Base-by-base conservation (phyloP, 1,140 invertebrate species). In the Conus betulinus region DNA sequence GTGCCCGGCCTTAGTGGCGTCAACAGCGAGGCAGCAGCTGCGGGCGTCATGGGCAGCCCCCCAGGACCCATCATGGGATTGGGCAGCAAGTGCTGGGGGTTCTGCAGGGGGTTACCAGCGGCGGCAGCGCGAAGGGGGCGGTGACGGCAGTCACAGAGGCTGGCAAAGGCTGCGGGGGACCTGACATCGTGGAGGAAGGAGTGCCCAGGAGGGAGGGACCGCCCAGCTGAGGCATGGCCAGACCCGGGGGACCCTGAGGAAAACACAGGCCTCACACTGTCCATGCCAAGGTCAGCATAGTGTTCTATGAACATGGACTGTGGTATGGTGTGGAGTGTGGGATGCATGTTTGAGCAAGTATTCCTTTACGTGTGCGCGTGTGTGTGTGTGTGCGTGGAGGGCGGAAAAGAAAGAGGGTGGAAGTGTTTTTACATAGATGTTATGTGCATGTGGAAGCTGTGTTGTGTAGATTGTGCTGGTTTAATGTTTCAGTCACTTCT, bases 191-290 rank as follows among this genome's bases (percentile, higher is more conserved):
- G 55, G 89, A 23, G 17, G 89, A 76, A 11, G 89, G 53, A 5
- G 88, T 90, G 60, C 84, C 88, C 17, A 90, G 87, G 25, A 88
- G 81, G 67, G 85, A 74, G 13, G 88, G 85, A 15, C 89, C 90
- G 74, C 92, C 93, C 63, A 93, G 87, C 27, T 90, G 90, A 23
- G 94, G 94, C 85, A 91, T 91, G 13, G 93, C 93, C 25, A 94
- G 87, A 51, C 94, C 94, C 52, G 93, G 93, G 13, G 93, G 93
- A 74, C 91, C 93, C 93, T 94, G 89, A n/a, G 51, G 57, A 60
- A 60, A 60, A 60, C 57, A 60, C n/a, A 27, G 51, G 20, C n/a
- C 74, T 3, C 78, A 79, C 20, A 53, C 52, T 23, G 67, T 87
- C 57, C 57, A 60, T 60, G 39, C 57, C 57, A 60, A 11, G 57